These are phyloP conservation scores for Plectus sambesii DNA, from an alignment of 1,140 invertebrate species.

Conservation along the genomic window DNA sequence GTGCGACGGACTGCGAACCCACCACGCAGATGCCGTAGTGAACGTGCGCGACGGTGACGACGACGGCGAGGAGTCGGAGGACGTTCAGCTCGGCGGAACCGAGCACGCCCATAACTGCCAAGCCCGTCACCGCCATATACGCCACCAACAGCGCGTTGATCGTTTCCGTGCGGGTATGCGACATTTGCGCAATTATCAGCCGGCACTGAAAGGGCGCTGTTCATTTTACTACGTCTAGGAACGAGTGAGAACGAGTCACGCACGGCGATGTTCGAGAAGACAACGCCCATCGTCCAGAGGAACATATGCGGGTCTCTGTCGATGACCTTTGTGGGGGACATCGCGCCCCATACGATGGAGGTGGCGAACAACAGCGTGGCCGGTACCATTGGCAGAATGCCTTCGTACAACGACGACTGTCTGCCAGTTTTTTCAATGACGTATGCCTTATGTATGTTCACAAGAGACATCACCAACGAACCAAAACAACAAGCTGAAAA, in stretches of 20 bases:
- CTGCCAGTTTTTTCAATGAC: constrained; percentile 39
- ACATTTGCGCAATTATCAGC: constrained; percentile 52
- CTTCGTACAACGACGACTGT: constrained; percentile 40
- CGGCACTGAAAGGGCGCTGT: constrained; percentile 46
- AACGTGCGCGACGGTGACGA: constrained; percentile 47
- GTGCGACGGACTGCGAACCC: no score
- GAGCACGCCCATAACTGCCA: constrained; percentile 19
- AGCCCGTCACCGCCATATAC: constrained; percentile 20
- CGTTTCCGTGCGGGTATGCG: constrained; percentile 47
- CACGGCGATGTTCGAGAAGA: constrained; percentile 52
- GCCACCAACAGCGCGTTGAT: constrained; percentile 31
- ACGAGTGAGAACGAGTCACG: constrained; percentile 17
- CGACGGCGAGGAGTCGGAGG: constrained; percentile 43
- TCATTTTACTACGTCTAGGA: background rate
- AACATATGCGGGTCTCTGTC: constrained; percentile 48
- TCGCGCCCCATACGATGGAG: constrained; percentile 46
- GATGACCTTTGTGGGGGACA: constrained; percentile 47
- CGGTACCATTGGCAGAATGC: constrained; percentile 48
- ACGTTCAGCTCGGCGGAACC: constrained; percentile 45
- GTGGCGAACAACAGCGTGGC: constrained; percentile 45
- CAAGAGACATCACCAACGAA: constrained; percentile 38
- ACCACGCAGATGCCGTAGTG: constrained; percentile 50
- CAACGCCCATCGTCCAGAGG: constrained; percentile 48
- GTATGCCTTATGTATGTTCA: constrained; percentile 39
- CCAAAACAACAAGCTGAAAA: constrained; percentile 32